Evolutionary conservation across 2,113 vertebrate species (phyloP).

Genomic region (Ctenodactylus gundi): DNA sequence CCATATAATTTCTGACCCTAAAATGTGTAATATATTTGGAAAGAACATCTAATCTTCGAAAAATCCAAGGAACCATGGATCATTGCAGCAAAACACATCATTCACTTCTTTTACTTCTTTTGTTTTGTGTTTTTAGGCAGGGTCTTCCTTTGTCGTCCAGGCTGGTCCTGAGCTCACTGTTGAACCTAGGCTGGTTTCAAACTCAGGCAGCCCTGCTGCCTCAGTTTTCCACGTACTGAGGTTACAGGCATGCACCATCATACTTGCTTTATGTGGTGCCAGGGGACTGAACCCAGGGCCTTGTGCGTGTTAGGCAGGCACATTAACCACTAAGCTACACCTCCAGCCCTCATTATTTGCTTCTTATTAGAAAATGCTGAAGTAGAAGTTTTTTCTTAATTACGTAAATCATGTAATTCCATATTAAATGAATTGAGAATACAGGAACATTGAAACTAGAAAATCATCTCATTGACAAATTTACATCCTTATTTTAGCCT

Average conservation of each 20-base stretch:
- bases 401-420: not conserved
- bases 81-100: not conserved
- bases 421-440: not conserved
- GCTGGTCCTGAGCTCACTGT: no score
- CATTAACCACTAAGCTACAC: no score
- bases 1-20: not conserved
- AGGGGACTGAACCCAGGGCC: no score
- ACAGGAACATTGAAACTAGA: not conserved
- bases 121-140: no score
- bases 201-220: no score
- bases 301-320: no score
- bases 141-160: no score
- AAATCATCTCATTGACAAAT: constrained; percentile 29
- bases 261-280: no score
- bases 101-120: no score
- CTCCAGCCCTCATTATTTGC: not conserved
- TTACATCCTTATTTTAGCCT: not conserved
- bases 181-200: no score
- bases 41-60: not conserved
- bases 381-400: not conserved
- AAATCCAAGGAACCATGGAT: not conserved
- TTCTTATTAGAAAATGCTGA: not conserved
- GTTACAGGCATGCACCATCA: no score
- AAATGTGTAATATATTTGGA: not conserved
- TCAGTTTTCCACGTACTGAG: no score